Evolutionary conservation across 2,888 invertebrate genomes (phyloP), one percentile per base, ranked within the genome.

Genomic region (Lumbricus terrestris): DNA sequence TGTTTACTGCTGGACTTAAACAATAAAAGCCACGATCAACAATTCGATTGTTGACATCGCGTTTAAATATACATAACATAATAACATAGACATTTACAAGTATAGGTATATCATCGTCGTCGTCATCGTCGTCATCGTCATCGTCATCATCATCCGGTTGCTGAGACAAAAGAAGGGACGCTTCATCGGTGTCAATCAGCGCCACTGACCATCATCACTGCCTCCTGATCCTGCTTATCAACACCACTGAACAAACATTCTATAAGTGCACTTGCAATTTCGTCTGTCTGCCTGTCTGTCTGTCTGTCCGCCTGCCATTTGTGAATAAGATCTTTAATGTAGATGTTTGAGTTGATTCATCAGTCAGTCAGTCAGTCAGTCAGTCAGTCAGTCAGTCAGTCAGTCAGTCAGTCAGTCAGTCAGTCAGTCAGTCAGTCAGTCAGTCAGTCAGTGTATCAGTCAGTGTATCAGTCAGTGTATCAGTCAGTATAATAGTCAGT

Each of bases 381-480:
- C 82, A 37, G 82, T 89, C 82, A 33, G 89, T 89, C 82, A 69
- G 89, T 89, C 34, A 20, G 89, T 40, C 40, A 40, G 40, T 40
- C 40, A 40, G 40, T 38, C 38, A 38, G 38, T 38, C 38, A 38
- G 38, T 38, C 38, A 38, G 89, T 89, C 34, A 29, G 89, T 89
- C 82, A 69, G 89, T 89, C 34, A 20, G 89, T 89, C 82, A 37
- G 89, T 89, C 34, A 29, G 89, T 89, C 82, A 69, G 69, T 89
- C 37, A 29, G 89, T 89, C 82, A 69, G 89, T 82, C 23, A 29
- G 89, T 89, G 8, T 29, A 37, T 89, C 37, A 33, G 88, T 88
- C 37, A n/a, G 88, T n/a, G n/a, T n/a, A n/a, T 88, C 88, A 34
- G 88, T 88, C 35, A n/a, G n/a, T n/a, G n/a, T n/a, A n/a, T n/a